Conservation (phyloP, 2,113 vertebrate genomes). For the Puntigrus tetrazona region DNA sequence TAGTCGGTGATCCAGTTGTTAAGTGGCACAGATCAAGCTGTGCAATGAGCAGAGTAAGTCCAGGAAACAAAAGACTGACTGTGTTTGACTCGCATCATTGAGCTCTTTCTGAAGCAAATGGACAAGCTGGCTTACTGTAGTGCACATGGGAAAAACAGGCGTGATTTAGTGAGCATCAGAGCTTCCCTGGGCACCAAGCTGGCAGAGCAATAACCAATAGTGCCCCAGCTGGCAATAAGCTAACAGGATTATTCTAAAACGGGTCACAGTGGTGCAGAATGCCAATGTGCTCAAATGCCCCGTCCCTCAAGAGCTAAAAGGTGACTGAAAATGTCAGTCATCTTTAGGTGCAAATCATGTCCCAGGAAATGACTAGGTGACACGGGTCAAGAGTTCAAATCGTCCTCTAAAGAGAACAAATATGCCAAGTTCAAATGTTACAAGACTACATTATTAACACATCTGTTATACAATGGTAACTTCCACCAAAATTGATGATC, state of each 20-base stretch:
- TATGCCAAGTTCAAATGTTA: not conserved
- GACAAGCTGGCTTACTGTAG: slow-evolving; percentile 29
- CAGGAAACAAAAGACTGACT: slow-evolving; percentile 32
- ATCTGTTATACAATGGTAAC: not conserved
- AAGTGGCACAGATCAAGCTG: slow-evolving; percentile 11
- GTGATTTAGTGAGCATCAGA: slow-evolving; percentile 12
- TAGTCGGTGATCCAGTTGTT: slow-evolving; percentile 25
- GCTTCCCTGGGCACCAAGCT: slow-evolving; percentile 30
- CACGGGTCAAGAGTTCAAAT: not conserved
- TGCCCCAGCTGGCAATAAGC: slow-evolving; percentile 37
- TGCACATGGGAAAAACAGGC: slow-evolving; percentile 19
- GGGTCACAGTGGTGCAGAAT: slow-evolving; percentile 36
- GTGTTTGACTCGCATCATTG: slow-evolving; percentile 14
- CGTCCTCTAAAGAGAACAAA: not conserved
- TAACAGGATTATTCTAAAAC: slow-evolving; percentile 41
- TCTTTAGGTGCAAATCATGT: slow-evolving; percentile 10
- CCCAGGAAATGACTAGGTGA: not conserved
- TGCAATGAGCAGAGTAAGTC: not conserved
- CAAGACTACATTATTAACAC: not conserved
- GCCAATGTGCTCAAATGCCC: slow-evolving; percentile 34
- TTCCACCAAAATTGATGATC: too few species aligned
- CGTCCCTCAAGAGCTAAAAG: slow-evolving; percentile 18
- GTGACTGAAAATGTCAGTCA: slow-evolving; percentile 22
- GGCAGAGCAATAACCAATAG: slow-evolving; percentile 30
- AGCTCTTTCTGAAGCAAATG: slow-evolving; percentile 18